These are phyloP conservation scores for Lophochroa leadbeateri DNA, from an alignment of 2,113 vertebrate species.

Conservation along the genomic window DNA sequence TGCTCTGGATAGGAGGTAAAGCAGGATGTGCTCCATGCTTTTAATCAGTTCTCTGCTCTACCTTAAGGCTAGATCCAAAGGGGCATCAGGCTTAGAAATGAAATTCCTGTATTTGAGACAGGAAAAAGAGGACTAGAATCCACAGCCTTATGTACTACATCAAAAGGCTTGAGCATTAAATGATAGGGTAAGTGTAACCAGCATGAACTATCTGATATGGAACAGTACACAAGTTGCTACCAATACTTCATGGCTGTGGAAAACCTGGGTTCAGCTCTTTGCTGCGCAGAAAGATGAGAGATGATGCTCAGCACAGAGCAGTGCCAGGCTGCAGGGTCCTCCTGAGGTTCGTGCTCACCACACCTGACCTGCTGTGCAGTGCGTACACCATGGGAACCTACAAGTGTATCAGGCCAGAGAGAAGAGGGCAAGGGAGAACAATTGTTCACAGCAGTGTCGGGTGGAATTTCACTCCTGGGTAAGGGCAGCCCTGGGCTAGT, in stretches of 20 bases:
- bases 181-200: not conserved
- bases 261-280: not conserved
- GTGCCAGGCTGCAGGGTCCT: not conserved
- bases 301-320: not conserved
- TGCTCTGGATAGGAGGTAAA: not conserved
- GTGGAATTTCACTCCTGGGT: not conserved
- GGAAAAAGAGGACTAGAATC: not conserved
- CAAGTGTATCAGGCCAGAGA: not conserved
- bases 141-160: not conserved
- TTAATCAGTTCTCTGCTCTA: not conserved
- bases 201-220: not conserved
- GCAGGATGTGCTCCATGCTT: not conserved
- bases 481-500: not conserved
- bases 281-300: fast-evolving
- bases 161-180: not conserved
- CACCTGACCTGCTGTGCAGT: fast-evolving
- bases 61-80: not conserved
- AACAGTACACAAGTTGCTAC: not conserved
- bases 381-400: fast-evolving
- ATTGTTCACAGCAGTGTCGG: fast-evolving
- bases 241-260: fast-evolving
- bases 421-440: not conserved
- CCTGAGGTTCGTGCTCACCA: not conserved
- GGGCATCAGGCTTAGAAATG: not conserved
- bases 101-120: not conserved